Evolutionary conservation across 2,888 invertebrate genomes (phyloP).

Genomic region (Osmoderma eremita): DNA sequence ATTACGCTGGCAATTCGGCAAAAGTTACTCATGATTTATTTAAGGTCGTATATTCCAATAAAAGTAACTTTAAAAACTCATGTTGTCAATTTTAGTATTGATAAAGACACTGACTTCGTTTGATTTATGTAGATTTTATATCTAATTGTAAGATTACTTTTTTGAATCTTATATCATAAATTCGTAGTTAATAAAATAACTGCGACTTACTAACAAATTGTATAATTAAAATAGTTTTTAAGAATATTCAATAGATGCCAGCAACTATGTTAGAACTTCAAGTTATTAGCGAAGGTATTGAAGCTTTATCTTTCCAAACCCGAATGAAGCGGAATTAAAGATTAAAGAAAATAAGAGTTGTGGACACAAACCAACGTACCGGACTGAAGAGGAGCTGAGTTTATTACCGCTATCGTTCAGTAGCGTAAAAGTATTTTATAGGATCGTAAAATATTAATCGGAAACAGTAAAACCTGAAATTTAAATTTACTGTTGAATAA

Average conservation of each 20-base stretch:
- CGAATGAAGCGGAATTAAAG: slow-evolving; percentile 5
- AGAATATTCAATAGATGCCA: slow-evolving; percentile 11
- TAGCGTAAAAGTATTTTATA: slow-evolving; percentile 37
- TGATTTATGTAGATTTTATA: too few species aligned
- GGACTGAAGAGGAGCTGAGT: slow-evolving; percentile 30
- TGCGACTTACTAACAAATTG: not conserved
- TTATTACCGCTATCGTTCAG: slow-evolving; percentile 36
- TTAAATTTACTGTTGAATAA: slow-evolving; percentile 38
- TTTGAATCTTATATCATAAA: too few species aligned
- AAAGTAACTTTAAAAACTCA: too few species aligned
- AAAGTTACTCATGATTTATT: too few species aligned
- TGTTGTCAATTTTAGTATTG: too few species aligned
- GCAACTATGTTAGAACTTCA: slow-evolving; percentile 10
- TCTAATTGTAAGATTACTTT: too few species aligned
- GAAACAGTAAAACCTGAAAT: slow-evolving; percentile 37
- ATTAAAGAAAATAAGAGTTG: slow-evolving; percentile 31
- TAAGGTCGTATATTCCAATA: too few species aligned
- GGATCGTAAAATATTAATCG: slow-evolving; percentile 38
- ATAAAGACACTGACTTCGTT: too few species aligned
- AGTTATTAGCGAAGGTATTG: too few species aligned
- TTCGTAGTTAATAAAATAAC: too few species aligned
- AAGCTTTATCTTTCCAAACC: not conserved
- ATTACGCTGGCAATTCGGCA: too few species aligned
- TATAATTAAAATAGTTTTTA: not conserved
- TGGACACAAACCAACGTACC: slow-evolving; percentile 29